These are phyloP conservation scores for Brachyopa scutellaris DNA, from an alignment of 2,888 invertebrate species.

Conservation along the genomic window DNA sequence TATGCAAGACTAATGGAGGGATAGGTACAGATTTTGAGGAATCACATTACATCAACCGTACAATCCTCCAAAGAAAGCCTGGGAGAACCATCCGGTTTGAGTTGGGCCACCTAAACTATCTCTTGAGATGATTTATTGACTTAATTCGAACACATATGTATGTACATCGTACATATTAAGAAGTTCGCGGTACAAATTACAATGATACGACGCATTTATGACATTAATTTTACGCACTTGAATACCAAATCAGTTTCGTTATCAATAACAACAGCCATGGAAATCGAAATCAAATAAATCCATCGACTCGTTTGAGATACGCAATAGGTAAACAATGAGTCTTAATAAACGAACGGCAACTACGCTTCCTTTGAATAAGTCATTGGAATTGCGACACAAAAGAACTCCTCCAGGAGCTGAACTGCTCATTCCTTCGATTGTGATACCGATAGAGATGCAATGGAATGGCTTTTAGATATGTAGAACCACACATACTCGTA, in stretches of 20 bases:
- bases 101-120: no score
- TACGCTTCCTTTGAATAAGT: neutral
- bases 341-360: neutral
- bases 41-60: no score
- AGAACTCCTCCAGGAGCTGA: slow-evolving; percentile 1
- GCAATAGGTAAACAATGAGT: neutral
- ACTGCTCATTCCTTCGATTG: neutral
- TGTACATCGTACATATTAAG: no score
- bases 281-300: neutral
- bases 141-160: no score
- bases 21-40: no score
- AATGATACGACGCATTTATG: no score
- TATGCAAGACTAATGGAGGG: no score
- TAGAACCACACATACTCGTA: neutral
- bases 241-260: slow-evolving; percentile 1
- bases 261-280: neutral
- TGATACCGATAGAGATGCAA: slow-evolving; percentile 19
- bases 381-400: slow-evolving; percentile 12
- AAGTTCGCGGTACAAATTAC: no score
- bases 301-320: neutral
- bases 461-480: neutral
- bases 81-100: no score
- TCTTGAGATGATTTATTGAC: no score
- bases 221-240: neutral
- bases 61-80: no score